Evolutionary conservation across 2,888 invertebrate species (phyloP), one percentile per base, ranked within the genome.

Genomic region (Sturmia bella): DNA sequence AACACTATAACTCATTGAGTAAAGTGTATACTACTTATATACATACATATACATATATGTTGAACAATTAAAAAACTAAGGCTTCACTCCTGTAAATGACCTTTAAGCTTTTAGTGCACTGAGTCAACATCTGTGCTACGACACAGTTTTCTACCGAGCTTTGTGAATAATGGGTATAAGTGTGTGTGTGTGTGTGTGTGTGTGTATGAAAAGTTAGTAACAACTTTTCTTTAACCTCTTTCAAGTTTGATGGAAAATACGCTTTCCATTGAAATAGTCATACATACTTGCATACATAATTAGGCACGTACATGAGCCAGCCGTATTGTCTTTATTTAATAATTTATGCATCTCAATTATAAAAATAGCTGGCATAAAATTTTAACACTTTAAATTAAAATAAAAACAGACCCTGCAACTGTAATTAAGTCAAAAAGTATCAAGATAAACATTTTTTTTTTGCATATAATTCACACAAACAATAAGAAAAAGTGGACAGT

Each of bases 401-500:
- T 13, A 54, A 13, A 70, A 43, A 59, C 39, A 27, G 17, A 41
- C 39, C 27, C 72, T 45, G 17, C 45, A 73, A 59, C 59, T 64
- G 52, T 24, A 73, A 54, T 61, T 61, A 50, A 50, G 9, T 41
- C 39, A 50, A 57, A 50, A 63, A 70, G 50, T 45, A 41, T 24
- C 48, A 50, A 73, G 50, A 77, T 76, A 76, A 69, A 68, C 56
- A 57, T 21, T 13, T 12, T 54, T 50, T 41, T 54, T 61, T 52
- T 61, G 52, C 37, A 54, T 59, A 32, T 68, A 54, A 61, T 69
- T 69, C 39, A 13, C 39, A 69, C 50, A 37, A 48, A 32, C 57
- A 66, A 9, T 21, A 72, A 52, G 32, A 66, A 66, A 72, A 64
- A 77, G 54, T 70, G 59, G 78, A 75, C 78, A 74, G 64, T 74